These are phyloP conservation scores for Eupithecia inturbata DNA, from an alignment of 2,888 invertebrate species.

Conservation along the genomic window DNA sequence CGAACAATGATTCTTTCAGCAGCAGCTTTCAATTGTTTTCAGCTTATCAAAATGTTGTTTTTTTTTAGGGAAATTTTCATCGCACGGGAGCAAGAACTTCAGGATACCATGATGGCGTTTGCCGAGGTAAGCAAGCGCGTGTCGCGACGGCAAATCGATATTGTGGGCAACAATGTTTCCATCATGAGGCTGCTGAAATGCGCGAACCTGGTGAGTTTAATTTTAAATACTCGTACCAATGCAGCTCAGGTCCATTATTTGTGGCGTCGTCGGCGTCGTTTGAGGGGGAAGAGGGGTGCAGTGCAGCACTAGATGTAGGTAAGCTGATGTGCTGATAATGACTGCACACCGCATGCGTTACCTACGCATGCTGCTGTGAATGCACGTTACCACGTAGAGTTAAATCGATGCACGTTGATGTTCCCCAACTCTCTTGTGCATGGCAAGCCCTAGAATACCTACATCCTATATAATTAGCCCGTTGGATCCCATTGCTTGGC, in stretches of 20 bases:
- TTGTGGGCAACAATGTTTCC: slow-evolving; percentile 92
- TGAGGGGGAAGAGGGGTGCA: background rate
- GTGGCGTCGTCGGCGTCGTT: background rate
- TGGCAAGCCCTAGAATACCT: too few species aligned
- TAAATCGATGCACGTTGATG: too few species aligned
- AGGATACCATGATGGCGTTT: slow-evolving; percentile 95
- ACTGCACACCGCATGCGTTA: too few species aligned
- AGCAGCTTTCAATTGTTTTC: background rate
- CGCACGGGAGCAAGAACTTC: slow-evolving; percentile 93
- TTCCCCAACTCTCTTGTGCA: too few species aligned
- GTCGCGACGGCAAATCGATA: slow-evolving; percentile 92
- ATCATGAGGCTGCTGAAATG: slow-evolving; percentile 93
- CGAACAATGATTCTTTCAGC: background rate
- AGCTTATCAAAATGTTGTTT: background rate
- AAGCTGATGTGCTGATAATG: too few species aligned
- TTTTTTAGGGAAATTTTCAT: slow-evolving; percentile 92
- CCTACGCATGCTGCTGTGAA: too few species aligned
- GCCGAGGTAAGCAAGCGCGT: slow-evolving; percentile 90
- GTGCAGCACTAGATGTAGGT: background rate
- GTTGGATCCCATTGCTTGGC: too few species aligned
- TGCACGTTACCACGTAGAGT: too few species aligned
- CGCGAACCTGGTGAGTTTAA: slow-evolving; percentile 87
- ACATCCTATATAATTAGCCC: too few species aligned
- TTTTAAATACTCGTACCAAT: background rate
- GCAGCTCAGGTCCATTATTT: background rate